Conservation (phyloP, 2,113 vertebrate species). For the Macrotis lagotis region DNA sequence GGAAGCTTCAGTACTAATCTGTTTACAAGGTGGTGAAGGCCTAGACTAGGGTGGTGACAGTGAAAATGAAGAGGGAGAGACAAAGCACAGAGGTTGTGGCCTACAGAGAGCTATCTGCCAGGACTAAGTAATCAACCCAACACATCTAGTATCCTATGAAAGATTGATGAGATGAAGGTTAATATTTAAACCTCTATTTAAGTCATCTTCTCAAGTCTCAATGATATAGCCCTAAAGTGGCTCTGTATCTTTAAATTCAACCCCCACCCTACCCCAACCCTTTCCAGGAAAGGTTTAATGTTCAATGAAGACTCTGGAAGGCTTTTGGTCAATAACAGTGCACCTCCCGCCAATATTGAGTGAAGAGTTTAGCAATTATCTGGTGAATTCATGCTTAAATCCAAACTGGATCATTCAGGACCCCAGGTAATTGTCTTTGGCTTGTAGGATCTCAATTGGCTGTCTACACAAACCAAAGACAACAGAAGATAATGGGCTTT, state of each 20-base stretch:
- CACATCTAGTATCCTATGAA: neutral
- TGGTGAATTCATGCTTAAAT: slow-evolving; percentile 52
- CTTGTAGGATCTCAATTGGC: slow-evolving; percentile 21
- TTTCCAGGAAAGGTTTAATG: slow-evolving; percentile 31
- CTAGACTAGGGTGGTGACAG: neutral
- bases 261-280: neutral
- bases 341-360: slow-evolving; percentile 42
- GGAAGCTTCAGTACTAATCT: neutral
- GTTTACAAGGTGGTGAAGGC: neutral
- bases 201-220: neutral
- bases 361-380: slow-evolving; percentile 46
- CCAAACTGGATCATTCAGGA: slow-evolving; percentile 60
- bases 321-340: slow-evolving; percentile 54
- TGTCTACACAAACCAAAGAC: slow-evolving; percentile 11
- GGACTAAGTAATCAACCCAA: neutral
- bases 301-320: slow-evolving; percentile 20
- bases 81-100: neutral
- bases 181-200: neutral
- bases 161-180: neutral
- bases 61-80: neutral
- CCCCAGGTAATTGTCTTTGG: slow-evolving; percentile 28
- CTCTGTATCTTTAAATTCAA: slow-evolving; percentile 23
- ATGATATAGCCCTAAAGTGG: neutral
- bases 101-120: neutral
- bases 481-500: slow-evolving; percentile 25